A percentile compares a stretch with the other conserved stretches of the same genome.
phyloP scores from a whole-genome alignment of 1,140 invertebrate species.

The Ganaspis sp. region DNA sequence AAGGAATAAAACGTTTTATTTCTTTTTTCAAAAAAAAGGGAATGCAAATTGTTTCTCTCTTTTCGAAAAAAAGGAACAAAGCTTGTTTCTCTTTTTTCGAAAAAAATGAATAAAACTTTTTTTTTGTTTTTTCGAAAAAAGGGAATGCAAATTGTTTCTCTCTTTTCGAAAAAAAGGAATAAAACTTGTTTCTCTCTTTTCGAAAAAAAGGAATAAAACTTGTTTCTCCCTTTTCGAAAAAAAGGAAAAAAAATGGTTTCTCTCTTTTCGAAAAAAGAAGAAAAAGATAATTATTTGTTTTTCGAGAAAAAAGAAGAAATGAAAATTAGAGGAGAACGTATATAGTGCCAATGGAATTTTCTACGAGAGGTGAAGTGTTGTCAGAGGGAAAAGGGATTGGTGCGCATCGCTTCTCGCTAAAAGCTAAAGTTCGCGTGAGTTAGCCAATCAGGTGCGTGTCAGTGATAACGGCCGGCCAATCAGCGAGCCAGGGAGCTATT shows the following conservation, averaged over 20 bases:
- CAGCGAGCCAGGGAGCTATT: constrained; percentile 64
- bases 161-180: no score
- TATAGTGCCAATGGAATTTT: constrained; percentile 6
- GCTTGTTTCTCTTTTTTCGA: neutral
- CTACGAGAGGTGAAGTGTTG: constrained; percentile 44
- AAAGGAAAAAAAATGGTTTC: neutral
- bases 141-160: no score
- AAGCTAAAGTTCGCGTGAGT: constrained; percentile 73
- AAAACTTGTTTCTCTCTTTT: no score
- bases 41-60: no score
- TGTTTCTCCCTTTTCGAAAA: no score
- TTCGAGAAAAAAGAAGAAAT: neutral
- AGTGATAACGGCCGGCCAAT: constrained; percentile 59
- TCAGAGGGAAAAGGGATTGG: constrained; percentile 54
- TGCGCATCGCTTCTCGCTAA: constrained; percentile 70
- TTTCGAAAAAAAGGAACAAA: neutral
- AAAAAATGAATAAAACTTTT: neutral
- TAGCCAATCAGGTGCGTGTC: constrained; percentile 62
- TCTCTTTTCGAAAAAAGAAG: neutral
- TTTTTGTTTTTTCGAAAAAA: no score
- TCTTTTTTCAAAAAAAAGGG: no score
- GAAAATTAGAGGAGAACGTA: constrained; percentile 19
- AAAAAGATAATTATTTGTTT: neutral
- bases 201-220: no score
- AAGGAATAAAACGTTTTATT: no score